phyloP scores from a whole-genome alignment of 92 coral and sea anemone genomes.

The Phenganax stokvisi region DNA sequence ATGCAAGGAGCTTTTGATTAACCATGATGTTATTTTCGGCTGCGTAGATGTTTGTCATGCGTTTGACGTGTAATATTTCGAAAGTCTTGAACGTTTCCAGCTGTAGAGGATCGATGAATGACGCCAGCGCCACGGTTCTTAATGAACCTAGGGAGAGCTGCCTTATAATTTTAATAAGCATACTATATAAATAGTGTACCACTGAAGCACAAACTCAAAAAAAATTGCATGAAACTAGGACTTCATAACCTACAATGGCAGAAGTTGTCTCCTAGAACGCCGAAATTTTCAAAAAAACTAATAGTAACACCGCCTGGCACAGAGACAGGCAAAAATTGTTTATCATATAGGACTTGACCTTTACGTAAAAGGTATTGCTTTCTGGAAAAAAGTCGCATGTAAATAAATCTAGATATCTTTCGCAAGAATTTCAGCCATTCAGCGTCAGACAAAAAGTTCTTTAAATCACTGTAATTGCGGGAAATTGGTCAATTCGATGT shows the following conservation, averaged over 20 bases:
- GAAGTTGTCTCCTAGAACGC: background rate
- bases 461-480: background rate
- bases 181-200: too few species aligned
- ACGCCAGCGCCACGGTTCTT: slow-evolving; percentile 21
- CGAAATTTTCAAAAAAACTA: background rate
- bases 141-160: slow-evolving; percentile 7
- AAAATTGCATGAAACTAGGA: background rate
- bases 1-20: slow-evolving; percentile 27
- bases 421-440: background rate
- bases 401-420: slow-evolving; percentile 7
- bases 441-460: background rate
- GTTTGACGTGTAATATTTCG: slow-evolving; percentile 12
- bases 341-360: slow-evolving; percentile 9
- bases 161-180: background rate
- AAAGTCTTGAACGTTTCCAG: slow-evolving; percentile 15
- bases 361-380: background rate
- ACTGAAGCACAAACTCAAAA: too few species aligned
- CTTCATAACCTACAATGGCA: background rate
- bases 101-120: slow-evolving; percentile 6
- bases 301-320: background rate
- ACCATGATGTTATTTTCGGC: slow-evolving; percentile 4
- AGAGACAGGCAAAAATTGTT: background rate
- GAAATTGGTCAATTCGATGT: background rate
- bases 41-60: slow-evolving; percentile 22
- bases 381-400: background rate